Conservation (phyloP, 2,797 vertebrate genomes). For the Karalla daura region DNA sequence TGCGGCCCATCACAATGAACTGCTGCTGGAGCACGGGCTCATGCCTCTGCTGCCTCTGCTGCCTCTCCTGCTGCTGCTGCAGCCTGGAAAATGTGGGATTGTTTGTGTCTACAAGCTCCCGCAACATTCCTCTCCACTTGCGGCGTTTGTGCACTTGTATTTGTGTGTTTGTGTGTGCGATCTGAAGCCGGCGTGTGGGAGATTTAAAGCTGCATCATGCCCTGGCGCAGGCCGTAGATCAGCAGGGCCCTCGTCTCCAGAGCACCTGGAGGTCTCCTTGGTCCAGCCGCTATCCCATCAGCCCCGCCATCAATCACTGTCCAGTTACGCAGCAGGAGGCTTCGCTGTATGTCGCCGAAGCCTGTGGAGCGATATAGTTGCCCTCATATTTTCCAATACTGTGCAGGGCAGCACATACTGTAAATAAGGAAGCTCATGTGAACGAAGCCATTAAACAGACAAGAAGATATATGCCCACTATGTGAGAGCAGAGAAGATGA, state of each 20-base stretch:
- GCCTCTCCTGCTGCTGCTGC: slow-evolving; percentile 1
- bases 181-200: slow-evolving; percentile 26
- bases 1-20: slow-evolving; percentile 19
- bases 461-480: background rate
- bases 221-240: slow-evolving; percentile 47
- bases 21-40: slow-evolving; percentile 8
- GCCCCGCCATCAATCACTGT: slow-evolving; percentile 64
- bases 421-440: slow-evolving; percentile 17
- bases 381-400: slow-evolving; percentile 53
- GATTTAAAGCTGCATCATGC: slow-evolving; percentile 53
- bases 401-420: slow-evolving; percentile 8
- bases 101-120: slow-evolving; percentile 2
- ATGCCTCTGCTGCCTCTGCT: background rate
- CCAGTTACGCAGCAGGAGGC: slow-evolving; percentile 52
- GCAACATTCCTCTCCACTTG: slow-evolving; percentile 3
- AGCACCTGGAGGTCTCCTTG: slow-evolving; percentile 46
- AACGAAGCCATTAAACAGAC: slow-evolving; percentile 16
- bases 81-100: background rate
- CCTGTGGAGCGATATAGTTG: slow-evolving; percentile 44
- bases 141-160: slow-evolving; percentile 28
- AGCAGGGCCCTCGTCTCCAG: slow-evolving; percentile 36
- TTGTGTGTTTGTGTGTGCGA: slow-evolving; percentile 13
- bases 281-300: slow-evolving; percentile 57
- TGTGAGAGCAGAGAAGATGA: slow-evolving; percentile 31
- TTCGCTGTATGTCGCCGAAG: slow-evolving; percentile 40